Conservation (phyloP, 2,797 vertebrate species). For the Hephaestus fuliginosus region DNA sequence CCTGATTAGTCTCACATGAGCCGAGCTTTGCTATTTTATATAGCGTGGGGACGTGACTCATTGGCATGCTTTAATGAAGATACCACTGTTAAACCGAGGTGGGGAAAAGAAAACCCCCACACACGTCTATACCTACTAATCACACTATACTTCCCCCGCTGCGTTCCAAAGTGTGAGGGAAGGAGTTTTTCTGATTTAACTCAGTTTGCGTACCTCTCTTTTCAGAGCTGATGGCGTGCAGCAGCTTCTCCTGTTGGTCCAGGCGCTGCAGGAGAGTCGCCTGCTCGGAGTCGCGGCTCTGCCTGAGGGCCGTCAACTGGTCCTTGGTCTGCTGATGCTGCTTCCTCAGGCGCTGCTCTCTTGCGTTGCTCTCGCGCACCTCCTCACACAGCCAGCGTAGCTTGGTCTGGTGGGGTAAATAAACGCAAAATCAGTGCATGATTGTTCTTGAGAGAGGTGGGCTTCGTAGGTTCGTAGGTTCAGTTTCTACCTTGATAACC, state of each 20-base stretch:
- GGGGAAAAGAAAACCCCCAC: slow-evolving; percentile 5
- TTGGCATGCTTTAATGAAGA: slow-evolving; percentile 7
- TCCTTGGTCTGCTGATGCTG: slow-evolving; percentile 87
- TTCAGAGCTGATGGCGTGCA: slow-evolving; percentile 88
- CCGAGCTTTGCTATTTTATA: slow-evolving; percentile 20
- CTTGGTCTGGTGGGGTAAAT: slow-evolving; percentile 79
- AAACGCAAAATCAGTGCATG: background rate
- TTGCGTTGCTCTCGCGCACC: slow-evolving; percentile 86
- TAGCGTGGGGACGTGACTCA: background rate
- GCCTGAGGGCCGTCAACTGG: slow-evolving; percentile 86
- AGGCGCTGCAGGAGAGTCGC: slow-evolving; percentile 87
- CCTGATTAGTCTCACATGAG: slow-evolving; percentile 24
- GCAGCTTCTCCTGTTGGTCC: slow-evolving; percentile 89
- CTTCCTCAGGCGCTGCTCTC: slow-evolving; percentile 85
- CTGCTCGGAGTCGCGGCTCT: slow-evolving; percentile 87
- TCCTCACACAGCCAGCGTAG: slow-evolving; percentile 95
- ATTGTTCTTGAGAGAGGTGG: background rate
- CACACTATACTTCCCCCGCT: background rate
- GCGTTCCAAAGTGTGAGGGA: background rate
- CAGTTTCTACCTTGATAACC: background rate
- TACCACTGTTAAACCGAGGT: background rate
- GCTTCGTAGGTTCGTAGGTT: background rate
- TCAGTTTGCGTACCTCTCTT: slow-evolving; percentile 87
- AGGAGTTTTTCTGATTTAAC: background rate
- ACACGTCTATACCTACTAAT: background rate